A percentile compares a stretch with the other conserved stretches of the same genome.
These are phyloP conservation scores for Zaprionus obscuricornis DNA, from an alignment of 2,888 invertebrate species.

Conservation along the genomic window DNA sequence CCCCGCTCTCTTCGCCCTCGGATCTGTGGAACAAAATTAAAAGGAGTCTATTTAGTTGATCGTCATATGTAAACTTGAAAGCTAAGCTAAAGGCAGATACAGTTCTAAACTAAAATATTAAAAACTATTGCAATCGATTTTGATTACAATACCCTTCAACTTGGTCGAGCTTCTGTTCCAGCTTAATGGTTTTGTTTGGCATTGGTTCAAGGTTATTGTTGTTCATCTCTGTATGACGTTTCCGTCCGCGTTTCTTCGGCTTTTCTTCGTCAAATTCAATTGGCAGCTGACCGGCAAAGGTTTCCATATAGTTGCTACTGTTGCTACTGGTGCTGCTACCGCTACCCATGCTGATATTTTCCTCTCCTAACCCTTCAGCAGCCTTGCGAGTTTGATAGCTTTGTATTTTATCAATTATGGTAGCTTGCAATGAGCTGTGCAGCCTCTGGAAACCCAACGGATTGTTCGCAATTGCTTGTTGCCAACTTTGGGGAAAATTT, in stretches of 20 bases:
- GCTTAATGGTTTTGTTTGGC: slow-evolving; percentile 15
- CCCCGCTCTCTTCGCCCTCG: slow-evolving; percentile 86
- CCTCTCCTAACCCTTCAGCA: too few species aligned
- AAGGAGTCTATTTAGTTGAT: too few species aligned
- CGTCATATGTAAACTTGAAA: slow-evolving; percentile 8
- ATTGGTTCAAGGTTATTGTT: not conserved
- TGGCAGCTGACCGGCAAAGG: slow-evolving; percentile 20
- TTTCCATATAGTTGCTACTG: not conserved
- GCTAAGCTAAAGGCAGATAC: slow-evolving; percentile 2
- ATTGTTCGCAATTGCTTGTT: slow-evolving; percentile 79
- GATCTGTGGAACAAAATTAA: slow-evolving; percentile 82
- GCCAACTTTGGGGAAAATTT: slow-evolving; percentile 67
- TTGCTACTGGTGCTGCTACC: not conserved
- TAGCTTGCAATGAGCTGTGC: slow-evolving; percentile 76
- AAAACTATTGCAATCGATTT: slow-evolving; percentile 18
- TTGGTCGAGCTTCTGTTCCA: not conserved
- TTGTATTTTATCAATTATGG: slow-evolving; percentile 77
- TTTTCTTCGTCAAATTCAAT: slow-evolving; percentile 47
- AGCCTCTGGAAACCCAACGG: slow-evolving; percentile 77
- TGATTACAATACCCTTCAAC: slow-evolving; percentile 6
- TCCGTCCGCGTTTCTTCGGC: slow-evolving; percentile 43
- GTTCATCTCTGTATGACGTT: slow-evolving; percentile 24
- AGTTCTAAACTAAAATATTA: slow-evolving; percentile 20
- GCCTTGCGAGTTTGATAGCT: slow-evolving; percentile 64
- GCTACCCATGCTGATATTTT: slow-evolving; percentile 13